Evolutionary conservation across 2,113 vertebrate genomes (phyloP), one percentile per base, ranked within the genome.

Genomic region (Holacanthus passer): DNA sequence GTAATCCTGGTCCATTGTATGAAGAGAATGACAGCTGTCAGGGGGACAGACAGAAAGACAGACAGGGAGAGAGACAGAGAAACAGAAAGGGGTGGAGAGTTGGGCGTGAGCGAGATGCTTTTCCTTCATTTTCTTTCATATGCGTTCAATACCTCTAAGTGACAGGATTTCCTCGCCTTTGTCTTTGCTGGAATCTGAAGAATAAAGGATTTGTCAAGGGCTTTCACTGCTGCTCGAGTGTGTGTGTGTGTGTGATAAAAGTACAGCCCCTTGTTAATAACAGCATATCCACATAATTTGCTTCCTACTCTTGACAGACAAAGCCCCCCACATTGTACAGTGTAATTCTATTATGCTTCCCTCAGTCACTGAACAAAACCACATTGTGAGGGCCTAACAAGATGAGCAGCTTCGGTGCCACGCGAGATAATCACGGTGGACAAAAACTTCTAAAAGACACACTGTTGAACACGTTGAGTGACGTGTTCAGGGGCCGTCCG

Each of bases 11-110:
- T 97, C 97, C 96, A 96, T 95, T 1, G 96, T 96, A 83, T 98
- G 97, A 82, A 99, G 96, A 89, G 98, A 99, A 91, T 98, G 98
- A 93, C 97, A 98, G 95, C 98, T 99, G 88, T 84, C 86, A 69
- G 72, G 82, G 86, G 94, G 45, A 87, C 31, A 53, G 43, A 73
- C 0, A 45, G 41, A 73, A 37, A 86, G 79, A 63, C 43, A 86
- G 43, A 62, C 37, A 48, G 62, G 11, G 13, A 67, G 72, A 9
- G 48, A 45, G 50, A 55, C n/a, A 79, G 53, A 71, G 60, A 64
- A 22, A 82, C n/a, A 85, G 58, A 82, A 35, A 87, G 75, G 84
- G 65, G 75, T 17, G 53, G 79, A 84, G 50, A 91, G 72, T 35
- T 63, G 68, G 56, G 63, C 22, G 71, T 88, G 5, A 86, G 74